Evolutionary conservation across 1,140 invertebrate species (phyloP), one percentile per base, ranked within the genome.

Genomic region (Orussus abietinus): DNA sequence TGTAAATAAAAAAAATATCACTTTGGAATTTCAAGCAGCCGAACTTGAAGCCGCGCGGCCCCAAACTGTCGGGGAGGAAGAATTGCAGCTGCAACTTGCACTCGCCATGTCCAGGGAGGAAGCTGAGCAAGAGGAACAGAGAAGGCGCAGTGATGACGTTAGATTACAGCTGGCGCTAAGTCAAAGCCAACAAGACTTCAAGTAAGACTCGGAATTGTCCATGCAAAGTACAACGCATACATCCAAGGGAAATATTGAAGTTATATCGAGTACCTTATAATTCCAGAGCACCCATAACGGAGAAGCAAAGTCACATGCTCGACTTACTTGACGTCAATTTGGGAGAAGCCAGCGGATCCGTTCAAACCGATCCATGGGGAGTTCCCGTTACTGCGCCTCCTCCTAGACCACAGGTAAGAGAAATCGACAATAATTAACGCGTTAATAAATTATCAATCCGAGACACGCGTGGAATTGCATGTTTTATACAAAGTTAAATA

Each of bases 81-180:
- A 99, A 70, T 77, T 99, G 45, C 96, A 99, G 69, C 74, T 99
- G 42, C 94, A 99, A 75, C 78, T 99, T 55, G 96, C 96, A 18
- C 76, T 99, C 61, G 96, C 96, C 30, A 96, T 99, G 90, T 96
- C 92, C 36, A 85, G 95, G 45, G 96, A 99, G 72, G 96, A 99
- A 76, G 94, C 95, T 17, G 96, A 99, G 60, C 87, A 96, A 65
- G 93, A 98, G 62, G 90, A 97, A 71, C 84, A 94, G 55, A 84
- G 92, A 66, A 79, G 91, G 33, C 82, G 91, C 46, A 91, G 88
- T 54, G 94, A 98, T 69, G 94, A 96, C 67, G 87, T 98, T 32
- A 80, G 94, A 53, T 77, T 98, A 45, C 91, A 96, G 72, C 79
- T 98, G 66, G 95, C 92, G 1, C 76, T 96, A 28, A 90, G 88